phyloP scores from a whole-genome alignment of 2,888 invertebrate genomes.

The Rhodophaea formosa region DNA sequence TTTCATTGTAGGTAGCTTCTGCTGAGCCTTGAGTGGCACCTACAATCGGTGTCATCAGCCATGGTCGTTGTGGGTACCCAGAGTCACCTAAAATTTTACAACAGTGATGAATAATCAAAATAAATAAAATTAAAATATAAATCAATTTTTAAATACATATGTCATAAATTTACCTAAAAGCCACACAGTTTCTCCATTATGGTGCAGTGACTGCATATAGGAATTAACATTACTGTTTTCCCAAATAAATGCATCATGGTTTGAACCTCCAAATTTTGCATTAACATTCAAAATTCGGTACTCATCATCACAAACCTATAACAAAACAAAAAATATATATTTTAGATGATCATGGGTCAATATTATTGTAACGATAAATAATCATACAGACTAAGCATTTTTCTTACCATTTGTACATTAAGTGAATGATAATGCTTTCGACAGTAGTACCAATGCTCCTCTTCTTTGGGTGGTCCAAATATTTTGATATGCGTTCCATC shows the following conservation, averaged over 20 bases:
- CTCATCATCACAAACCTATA: conserved; percentile 33
- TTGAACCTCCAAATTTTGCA: conserved; percentile 35
- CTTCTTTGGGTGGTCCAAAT: too few species aligned
- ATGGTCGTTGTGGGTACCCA: conserved; percentile 34
- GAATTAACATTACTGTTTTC: conserved; percentile 28
- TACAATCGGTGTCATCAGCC: conserved; percentile 35
- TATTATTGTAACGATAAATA: conserved; percentile 14
- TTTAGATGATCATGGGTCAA: not conserved
- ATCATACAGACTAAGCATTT: not conserved
- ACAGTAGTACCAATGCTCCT: conserved; percentile 26
- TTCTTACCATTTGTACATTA: conserved; percentile 34
- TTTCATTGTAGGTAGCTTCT: conserved; percentile 26
- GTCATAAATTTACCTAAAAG: conserved; percentile 27
- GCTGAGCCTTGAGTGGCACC: conserved; percentile 25
- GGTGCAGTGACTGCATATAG: conserved; percentile 26
- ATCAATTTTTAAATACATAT: conserved; percentile 6
- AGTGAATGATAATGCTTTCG: conserved; percentile 31
- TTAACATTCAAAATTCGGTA: conserved; percentile 32
- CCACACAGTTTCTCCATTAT: conserved; percentile 25
- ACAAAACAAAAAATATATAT: not conserved
- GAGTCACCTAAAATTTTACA: conserved; percentile 30
- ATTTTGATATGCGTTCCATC: too few species aligned
- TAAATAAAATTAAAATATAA: not conserved
- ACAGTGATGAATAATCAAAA: not conserved
- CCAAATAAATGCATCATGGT: conserved; percentile 36